A percentile compares a stretch with the other conserved stretches of the same genome.
These are phyloP conservation scores for Halotydeus destructor DNA, from an alignment of 1,140 invertebrate genomes.

Conservation along the genomic window DNA sequence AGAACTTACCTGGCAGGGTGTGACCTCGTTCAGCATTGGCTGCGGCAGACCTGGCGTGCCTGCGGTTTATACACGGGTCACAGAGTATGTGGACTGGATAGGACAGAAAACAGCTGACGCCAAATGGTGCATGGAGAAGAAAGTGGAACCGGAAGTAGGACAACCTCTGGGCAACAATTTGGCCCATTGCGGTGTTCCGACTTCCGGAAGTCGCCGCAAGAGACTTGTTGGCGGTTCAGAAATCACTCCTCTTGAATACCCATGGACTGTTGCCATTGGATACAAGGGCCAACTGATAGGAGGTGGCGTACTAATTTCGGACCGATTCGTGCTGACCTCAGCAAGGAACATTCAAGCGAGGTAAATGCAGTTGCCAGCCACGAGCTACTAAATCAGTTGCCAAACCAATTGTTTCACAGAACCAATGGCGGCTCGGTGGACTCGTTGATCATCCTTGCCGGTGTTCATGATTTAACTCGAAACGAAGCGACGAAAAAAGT, in stretches of 20 bases:
- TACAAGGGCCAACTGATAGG: slow-evolving; percentile 1
- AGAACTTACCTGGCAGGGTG: too few species aligned
- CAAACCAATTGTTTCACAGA: background rate
- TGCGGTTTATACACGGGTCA: slow-evolving; percentile 2
- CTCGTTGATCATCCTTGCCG: background rate
- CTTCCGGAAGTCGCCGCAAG: background rate
- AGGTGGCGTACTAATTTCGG: slow-evolving; percentile 1
- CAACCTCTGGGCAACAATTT: background rate
- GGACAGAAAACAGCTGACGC: background rate
- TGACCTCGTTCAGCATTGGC: too few species aligned
- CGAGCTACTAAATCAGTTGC: background rate
- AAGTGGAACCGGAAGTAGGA: too few species aligned
- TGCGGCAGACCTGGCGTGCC: background rate
- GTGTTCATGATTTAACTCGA: background rate
- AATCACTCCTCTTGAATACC: slow-evolving; percentile 2
- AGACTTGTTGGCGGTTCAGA: slow-evolving; percentile 5
- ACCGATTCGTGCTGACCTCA: background rate
- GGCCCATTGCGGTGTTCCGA: slow-evolving; percentile 6
- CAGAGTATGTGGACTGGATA: slow-evolving; percentile 1
- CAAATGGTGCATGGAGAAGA: background rate
- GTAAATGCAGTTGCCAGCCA: background rate
- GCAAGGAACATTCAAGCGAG: background rate
- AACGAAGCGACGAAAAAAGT: slow-evolving; percentile 1
- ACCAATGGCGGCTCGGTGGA: background rate
- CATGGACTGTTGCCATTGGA: slow-evolving; percentile 6